Evolutionary conservation across 2,113 vertebrate genomes (phyloP).

Genomic region (Amazona guildingii): DNA sequence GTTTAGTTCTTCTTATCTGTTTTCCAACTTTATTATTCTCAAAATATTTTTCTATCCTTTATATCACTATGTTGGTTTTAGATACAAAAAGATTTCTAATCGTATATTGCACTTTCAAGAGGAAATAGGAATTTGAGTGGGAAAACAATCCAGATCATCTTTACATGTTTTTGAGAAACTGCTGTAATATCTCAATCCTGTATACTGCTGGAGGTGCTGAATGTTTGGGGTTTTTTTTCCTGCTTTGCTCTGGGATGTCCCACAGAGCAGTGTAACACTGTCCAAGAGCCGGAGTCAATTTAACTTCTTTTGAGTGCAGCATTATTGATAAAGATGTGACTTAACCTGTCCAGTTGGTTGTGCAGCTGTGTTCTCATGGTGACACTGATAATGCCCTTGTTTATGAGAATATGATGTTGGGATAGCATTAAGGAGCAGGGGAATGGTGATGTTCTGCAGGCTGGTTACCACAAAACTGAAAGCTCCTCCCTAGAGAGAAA

Average conservation of each 20-base stretch:
- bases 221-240: not conserved
- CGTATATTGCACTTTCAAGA: not conserved
- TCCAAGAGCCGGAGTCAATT: not conserved
- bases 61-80: not conserved
- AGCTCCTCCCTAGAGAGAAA: not conserved
- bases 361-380: not conserved
- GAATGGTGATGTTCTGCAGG: not conserved
- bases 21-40: not conserved
- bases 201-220: not conserved
- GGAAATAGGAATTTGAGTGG: not conserved
- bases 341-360: not conserved
- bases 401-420: not conserved
- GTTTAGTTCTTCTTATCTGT: not conserved
- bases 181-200: not conserved
- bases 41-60: not conserved
- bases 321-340: not conserved
- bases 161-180: not conserved
- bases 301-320: not conserved
- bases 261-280: rapidly evolving
- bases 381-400: not conserved
- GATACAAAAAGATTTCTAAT: not conserved
- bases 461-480: not conserved
- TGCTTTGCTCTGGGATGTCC: not conserved
- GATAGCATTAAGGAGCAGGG: not conserved
- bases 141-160: not conserved